Evolutionary conservation across 2,888 invertebrate genomes (phyloP).

Genomic region (Oxycera nigricornis): DNA sequence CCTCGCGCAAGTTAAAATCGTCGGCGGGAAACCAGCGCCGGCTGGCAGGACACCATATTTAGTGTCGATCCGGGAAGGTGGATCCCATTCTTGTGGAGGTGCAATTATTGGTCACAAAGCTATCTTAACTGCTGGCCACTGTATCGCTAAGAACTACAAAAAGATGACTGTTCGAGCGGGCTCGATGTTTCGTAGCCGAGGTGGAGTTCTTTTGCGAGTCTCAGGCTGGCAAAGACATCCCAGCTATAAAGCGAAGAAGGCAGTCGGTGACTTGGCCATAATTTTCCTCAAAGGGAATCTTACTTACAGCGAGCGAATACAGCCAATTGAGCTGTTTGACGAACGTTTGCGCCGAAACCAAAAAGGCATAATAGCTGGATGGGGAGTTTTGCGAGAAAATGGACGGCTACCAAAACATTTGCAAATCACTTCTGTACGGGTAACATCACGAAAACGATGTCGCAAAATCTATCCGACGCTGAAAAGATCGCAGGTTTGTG

Average conservation of each 20-base stretch:
- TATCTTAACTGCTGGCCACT: constrained; percentile 36
- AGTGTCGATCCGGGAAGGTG: constrained; percentile 58
- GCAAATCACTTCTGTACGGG: background rate
- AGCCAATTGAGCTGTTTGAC: constrained; percentile 52
- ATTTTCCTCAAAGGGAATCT: constrained; percentile 61
- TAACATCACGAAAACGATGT: background rate
- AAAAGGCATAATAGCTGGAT: background rate
- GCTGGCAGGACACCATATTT: constrained; percentile 61
- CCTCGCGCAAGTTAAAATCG: constrained; percentile 52
- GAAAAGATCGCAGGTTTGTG: constrained; percentile 17
- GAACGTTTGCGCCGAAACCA: background rate
- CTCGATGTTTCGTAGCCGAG: background rate
- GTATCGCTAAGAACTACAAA: background rate
- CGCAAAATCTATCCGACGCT: background rate
- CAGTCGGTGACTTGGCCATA: constrained; percentile 64
- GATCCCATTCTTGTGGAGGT: constrained; percentile 60
- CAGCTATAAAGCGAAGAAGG: background rate
- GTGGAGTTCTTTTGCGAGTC: background rate
- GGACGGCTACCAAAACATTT: background rate
- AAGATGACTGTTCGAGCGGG: constrained; percentile 12
- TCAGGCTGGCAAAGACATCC: constrained; percentile 8
- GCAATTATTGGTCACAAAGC: constrained; percentile 54
- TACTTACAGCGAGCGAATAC: constrained; percentile 52
- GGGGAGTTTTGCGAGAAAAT: background rate
- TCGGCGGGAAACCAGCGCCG: constrained; percentile 57